Base-by-base conservation (phyloP, 2,888 invertebrate species). In the Epistrophe eligans region DNA sequence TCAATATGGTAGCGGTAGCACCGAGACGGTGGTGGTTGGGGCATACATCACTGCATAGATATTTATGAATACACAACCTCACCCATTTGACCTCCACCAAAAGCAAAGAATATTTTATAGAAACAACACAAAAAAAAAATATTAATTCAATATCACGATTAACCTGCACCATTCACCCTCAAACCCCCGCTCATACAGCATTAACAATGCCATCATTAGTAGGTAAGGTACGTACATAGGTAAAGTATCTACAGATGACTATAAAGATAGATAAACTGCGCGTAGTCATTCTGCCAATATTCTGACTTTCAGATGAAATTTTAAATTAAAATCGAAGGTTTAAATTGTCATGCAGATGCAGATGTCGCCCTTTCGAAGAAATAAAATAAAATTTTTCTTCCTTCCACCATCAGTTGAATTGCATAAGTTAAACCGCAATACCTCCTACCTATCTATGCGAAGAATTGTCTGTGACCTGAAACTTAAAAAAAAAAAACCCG, bases 131-230 rank as follows among this genome's bases (percentile, higher is more conserved):
- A 28, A 38, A 70, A 9, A 24, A 24, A 24, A 24, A 24, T 79
- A 83, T 79, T 83, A 71, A 83, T 83, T 83, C 87, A 79, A 62
- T 66, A 83, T 87, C 87, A 87, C 87, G 87, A 83, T 87, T 83
- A 87, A 87, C 79, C 79, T 87, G 87, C 79, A 83, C 79, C 79
- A 74, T 77, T 82, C 70, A 67, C 73, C 15, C n/a, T 9, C 48
- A 3, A 1, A 24, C 24, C 28, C 5, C 24, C 55, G 15, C 0
- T 28, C 24, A 0, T 17, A 2, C 1, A 57, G 58, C 57, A 70
- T 70, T 70, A 28, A 66, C 73, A 82, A 74, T 48, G 67, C 70
- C 77, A 85, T 81, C 79, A 67, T 71, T 79, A 50, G 11, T 58
- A 17, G 17, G 66, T 48, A 66, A 32, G 66, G 28, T 58, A 38